Percentiles rank a stretch among this genome's conserved stretches.
These are phyloP conservation scores for Phyllopteryx taeniolatus DNA, from an alignment of 2,113 vertebrate genomes.

Conservation along the genomic window DNA sequence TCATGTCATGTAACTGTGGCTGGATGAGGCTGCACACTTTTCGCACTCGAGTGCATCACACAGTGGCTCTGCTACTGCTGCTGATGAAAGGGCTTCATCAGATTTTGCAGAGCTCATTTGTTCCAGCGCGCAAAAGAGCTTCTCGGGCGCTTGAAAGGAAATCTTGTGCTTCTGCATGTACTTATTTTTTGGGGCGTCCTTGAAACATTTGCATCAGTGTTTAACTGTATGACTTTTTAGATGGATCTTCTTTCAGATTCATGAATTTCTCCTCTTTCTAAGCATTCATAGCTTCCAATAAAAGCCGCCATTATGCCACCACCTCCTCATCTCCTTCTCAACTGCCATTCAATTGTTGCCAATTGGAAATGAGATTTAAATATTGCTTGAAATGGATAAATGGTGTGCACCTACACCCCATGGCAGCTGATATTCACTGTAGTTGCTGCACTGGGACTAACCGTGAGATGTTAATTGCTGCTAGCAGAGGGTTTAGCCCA, in stretches of 20 bases:
- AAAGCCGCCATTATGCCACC: slow-evolving; percentile 70
- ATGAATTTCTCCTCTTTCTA: slow-evolving; percentile 68
- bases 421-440: slow-evolving; percentile 32
- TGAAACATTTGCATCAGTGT: slow-evolving; percentile 58
- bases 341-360: slow-evolving; percentile 65
- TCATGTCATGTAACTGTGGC: slow-evolving; percentile 22
- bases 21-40: slow-evolving; percentile 20
- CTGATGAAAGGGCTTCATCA: slow-evolving; percentile 60
- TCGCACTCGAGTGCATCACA: slow-evolving; percentile 27
- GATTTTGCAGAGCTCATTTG: slow-evolving; percentile 61
- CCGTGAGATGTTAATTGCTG: slow-evolving; percentile 65
- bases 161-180: slow-evolving; percentile 16
- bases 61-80: slow-evolving; percentile 12
- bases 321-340: slow-evolving; percentile 62
- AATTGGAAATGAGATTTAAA: slow-evolving; percentile 76
- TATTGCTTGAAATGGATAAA: slow-evolving; percentile 68
- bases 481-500: slow-evolving; percentile 60
- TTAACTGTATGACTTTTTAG: slow-evolving; percentile 60
- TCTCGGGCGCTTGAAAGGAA: slow-evolving; percentile 42
- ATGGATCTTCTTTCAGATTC: slow-evolving; percentile 72
- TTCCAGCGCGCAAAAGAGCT: slow-evolving; percentile 47
- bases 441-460: slow-evolving; percentile 41
- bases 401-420: slow-evolving; percentile 66
- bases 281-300: slow-evolving; percentile 72
- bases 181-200: slow-evolving; percentile 52